Evolutionary conservation across 2,888 invertebrate genomes (phyloP), one percentile per base, ranked within the genome.

Genomic region (Antheraea assamensis): DNA sequence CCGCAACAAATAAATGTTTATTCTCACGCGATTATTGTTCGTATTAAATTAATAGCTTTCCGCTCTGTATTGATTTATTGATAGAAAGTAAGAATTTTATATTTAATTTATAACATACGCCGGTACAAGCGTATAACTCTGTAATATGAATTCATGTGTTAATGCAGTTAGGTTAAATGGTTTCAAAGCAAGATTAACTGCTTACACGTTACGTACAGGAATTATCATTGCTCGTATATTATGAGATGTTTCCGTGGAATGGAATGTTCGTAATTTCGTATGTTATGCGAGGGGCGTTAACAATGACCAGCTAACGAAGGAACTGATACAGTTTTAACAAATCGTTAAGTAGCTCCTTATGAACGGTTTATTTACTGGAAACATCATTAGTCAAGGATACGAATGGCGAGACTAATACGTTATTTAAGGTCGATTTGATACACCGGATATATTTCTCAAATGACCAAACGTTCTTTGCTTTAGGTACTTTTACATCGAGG

Each of bases 21-120:
- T 92, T 93, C 93, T 93, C 92, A 92, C 90, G 88, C 89, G 87
- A 90, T 91, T 89, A 89, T 89, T 90, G 88, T 89, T 89, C 86
- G 81, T 83, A 85, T 87, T 87, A 83, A 83, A 87, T 90, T 87
- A 87, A 88, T 89, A 79, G 84, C 78, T 82, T 82, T 84, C 81
- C 81, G 82, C 80, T 85, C 79, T 74, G 78, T 79, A 83, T 85
- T 85, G 81, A 88, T 89, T 87, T 87, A 87, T 87, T 82, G 82
- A 78, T 83, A 81, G 85, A 85, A 88, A 85, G 80, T 83, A 81
- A 81, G 82, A 81, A 83, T 73, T 73, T 70, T 58, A 31, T 73
- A 73, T 73, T 70, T 70, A 73, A 73, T 73, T 73, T 73, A 73
- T 73, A 73, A 73, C 58, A 73, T 70, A 42, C 47, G 70, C 70